Base-by-base conservation (phyloP, 2,888 invertebrate genomes). In the Vanessa cardui region DNA sequence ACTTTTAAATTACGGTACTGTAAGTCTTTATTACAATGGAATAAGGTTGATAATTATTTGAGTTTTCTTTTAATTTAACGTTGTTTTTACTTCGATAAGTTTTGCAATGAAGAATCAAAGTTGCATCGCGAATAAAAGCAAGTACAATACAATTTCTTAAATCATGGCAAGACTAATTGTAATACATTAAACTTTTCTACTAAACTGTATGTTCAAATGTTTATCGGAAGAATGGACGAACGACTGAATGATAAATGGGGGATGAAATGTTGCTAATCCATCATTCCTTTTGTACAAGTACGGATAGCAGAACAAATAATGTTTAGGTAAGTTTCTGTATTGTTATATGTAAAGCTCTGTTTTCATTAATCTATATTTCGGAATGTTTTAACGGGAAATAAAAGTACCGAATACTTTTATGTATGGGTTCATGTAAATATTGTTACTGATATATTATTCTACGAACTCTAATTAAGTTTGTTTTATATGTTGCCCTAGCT, bases 101-200 rank as follows among this genome's bases (percentile, higher is more conserved):
- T 77, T 75, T 66, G 69, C 74, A 77, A 78, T 80, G 81, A 81
- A 79, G 77, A 78, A 80, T 72, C 71, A 76, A 76, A 78, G 77
- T 75, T 77, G 77, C 76, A 78, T 71, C 71, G 65, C 68, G 73
- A 69, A 58, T 56, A 71, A 71, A 65, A 66, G 60, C 26, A 61
- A 67, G 64, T 58, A 68, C 68, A 71, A 71, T 68, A 71, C 65
- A 68, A 68, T 71, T 71, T 68, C 61, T 64, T 66, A 64, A 71
- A 68, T 62, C 68, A 59, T 60, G 61, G 58, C 68, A 39, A 66
- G 58, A 62, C 62, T 69, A 62, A 69, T 69, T 69, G 65, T 52
- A 59, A 46, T 39, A 46, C 58, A 16, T 33, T 47, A 31, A 64
- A 68, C 31, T 64, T 39, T 39, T 39, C 39, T 39, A 9, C 39